Evolutionary conservation across 2,888 invertebrate genomes (phyloP).

Genomic region (Stenotaenia linearis): DNA sequence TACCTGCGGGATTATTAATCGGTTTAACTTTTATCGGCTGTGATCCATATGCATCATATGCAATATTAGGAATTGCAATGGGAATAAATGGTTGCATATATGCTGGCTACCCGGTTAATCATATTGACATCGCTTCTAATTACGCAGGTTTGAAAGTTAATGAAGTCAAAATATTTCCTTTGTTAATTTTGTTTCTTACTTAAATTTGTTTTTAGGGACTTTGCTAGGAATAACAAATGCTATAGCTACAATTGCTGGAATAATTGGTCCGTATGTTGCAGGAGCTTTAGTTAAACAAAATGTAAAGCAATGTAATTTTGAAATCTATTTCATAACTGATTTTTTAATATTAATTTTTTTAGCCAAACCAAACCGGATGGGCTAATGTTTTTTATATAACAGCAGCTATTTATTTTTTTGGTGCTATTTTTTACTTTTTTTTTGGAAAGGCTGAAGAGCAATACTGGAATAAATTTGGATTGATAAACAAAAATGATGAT

Average conservation of each 20-base stretch:
- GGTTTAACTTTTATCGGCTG: conserved; percentile 76
- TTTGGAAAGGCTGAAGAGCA: conserved; percentile 34
- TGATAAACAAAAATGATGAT: background rate
- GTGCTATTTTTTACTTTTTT: conserved; percentile 16
- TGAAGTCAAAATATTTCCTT: background rate
- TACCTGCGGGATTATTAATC: conserved; percentile 66
- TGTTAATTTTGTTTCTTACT: background rate
- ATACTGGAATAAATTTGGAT: conserved; percentile 27
- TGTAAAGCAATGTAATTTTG: conserved; percentile 53
- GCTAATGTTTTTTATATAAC: conserved; percentile 35
- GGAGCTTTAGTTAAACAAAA: conserved; percentile 66
- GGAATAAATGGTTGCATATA: conserved; percentile 72
- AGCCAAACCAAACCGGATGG: conserved; percentile 11
- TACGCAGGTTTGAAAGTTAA: conserved; percentile 53
- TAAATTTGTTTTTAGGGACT: no score
- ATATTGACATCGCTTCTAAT: conserved; percentile 71
- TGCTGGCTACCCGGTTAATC: conserved; percentile 78
- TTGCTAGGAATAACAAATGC: conserved; percentile 81
- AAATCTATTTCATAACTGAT: background rate
- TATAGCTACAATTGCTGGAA: conserved; percentile 73
- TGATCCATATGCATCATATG: conserved; percentile 62
- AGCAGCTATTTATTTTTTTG: conserved; percentile 28
- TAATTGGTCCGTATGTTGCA: conserved; percentile 71
- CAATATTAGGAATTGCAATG: conserved; percentile 64
- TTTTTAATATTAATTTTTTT: no score